A percentile compares a stretch with the other conserved stretches of the same genome.
Conservation (phyloP, 2,113 vertebrate genomes). For the Carettochelys insculpta region DNA sequence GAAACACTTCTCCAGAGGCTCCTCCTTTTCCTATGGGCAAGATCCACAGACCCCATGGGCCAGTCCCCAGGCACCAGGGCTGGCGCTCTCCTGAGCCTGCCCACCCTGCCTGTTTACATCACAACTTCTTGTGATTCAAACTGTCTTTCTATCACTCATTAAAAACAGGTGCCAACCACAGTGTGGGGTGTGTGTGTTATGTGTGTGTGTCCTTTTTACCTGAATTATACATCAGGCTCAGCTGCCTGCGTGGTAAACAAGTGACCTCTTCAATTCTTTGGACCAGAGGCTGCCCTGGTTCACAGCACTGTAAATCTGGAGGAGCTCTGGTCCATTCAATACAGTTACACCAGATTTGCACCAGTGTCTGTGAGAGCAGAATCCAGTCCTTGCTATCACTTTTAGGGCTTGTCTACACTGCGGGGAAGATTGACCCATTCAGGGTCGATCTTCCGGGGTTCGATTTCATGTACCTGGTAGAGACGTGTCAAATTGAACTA, state of each 20-base stretch:
- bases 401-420: too few relatives aligned
- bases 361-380: neutral
- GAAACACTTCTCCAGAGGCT: neutral
- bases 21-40: rapidly evolving
- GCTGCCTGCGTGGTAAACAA: neutral
- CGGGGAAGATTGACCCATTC: too few relatives aligned
- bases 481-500: too few relatives aligned
- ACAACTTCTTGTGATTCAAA: neutral
- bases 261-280: neutral
- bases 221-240: neutral
- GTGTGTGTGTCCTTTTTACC: neutral
- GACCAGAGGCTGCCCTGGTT: neutral
- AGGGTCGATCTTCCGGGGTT: too few relatives aligned
- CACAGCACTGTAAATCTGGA: neutral
- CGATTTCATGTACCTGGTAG: too few relatives aligned
- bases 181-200: neutral
- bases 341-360: neutral
- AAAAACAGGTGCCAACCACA: neutral
- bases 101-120: neutral
- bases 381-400: neutral
- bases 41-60: neutral
- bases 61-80: neutral
- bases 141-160: neutral
- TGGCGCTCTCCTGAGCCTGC: neutral
- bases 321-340: neutral